Evolutionary conservation across 1,140 invertebrate species (phyloP), one percentile per base, ranked within the genome.

Genomic region (Pantala flavescens): DNA sequence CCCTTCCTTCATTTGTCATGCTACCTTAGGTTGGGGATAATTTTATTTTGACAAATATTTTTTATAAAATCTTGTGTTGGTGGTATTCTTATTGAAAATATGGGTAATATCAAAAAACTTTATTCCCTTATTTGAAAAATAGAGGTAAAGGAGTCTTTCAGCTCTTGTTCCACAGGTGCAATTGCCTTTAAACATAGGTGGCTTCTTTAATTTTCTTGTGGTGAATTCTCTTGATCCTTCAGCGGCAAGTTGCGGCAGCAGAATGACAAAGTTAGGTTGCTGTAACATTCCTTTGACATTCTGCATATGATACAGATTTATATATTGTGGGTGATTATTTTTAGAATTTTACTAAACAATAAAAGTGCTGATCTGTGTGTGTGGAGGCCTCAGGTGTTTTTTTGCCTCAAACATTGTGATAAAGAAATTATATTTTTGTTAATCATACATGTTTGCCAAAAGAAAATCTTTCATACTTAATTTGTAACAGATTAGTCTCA

Each of bases 401-500:
- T 63, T 63, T 63, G 49, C 49, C 49, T 63, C 49, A 63, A 63
- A 63, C 49, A 63, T 63, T 63, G 49, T 63, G 49, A 63, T 63
- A 63, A 63, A 63, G 49, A 63, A 63, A 63, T 63, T 63, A 63
- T 63, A 63, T 63, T 63, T 63, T 63, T 63, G 49, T 63, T 63
- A 63, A 63, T 63, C 49, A 63, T 63, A 63, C 49, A 63, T 63
- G 49, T 63, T 63, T 63, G 49, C 49, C 49, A 63, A 63, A 63
- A 63, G 49, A 63, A 63, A 36, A 63, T 63, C 1, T 63, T 63
- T 63, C 49, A 63, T 63, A 63, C 49, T 63, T 63, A 12, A 63
- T 63, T 63, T 63, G 49, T 63, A 63, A 63, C n/a, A 19, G 49
- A 63, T 63, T 63, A 63, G 49, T 63, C 12, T 9, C 49, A 63